phyloP scores from a whole-genome alignment of 2,888 invertebrate species.

The Dysmachus trigonus region DNA sequence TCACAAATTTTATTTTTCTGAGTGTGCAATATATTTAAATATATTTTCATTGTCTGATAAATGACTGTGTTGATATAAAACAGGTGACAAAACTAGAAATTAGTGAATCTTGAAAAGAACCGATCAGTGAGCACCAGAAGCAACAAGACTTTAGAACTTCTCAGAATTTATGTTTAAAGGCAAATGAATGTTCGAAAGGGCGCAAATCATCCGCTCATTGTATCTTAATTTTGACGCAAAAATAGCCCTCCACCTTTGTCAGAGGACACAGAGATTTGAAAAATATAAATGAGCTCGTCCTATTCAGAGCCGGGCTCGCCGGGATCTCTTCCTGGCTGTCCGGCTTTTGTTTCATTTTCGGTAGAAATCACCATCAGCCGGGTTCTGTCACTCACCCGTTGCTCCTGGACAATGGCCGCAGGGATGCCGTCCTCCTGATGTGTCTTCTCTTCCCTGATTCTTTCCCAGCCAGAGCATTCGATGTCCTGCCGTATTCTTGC shows the following conservation, averaged over 20 bases:
- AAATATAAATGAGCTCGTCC: constrained; percentile 2
- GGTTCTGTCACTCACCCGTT: constrained; percentile 38
- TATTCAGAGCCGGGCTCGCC: constrained; percentile 1
- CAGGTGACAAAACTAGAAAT: neutral
- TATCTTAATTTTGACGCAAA: constrained; percentile 39
- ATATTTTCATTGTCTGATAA: too few relatives aligned
- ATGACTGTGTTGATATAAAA: neutral
- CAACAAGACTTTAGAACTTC: neutral
- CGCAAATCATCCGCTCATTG: constrained; percentile 1
- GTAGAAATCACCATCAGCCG: constrained; percentile 4
- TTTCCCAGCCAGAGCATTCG: neutral
- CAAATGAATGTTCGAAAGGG: neutral
- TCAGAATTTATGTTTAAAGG: neutral
- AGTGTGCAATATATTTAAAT: too few relatives aligned
- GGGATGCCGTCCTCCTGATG: constrained; percentile 4
- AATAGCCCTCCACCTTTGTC: constrained; percentile 12
- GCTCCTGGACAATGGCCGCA: constrained; percentile 37
- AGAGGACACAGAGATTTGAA: neutral
- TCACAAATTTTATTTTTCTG: too few relatives aligned
- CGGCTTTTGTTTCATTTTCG: constrained; percentile 23
- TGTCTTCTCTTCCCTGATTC: neutral
- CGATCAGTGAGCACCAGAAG: neutral
- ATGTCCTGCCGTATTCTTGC: neutral
- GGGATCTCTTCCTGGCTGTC: constrained; percentile 17
- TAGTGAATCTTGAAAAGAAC: neutral